Evolutionary conservation across 2,888 invertebrate genomes (phyloP), one percentile per base, ranked within the genome.

Genomic region (Eristalis arbustorum): DNA sequence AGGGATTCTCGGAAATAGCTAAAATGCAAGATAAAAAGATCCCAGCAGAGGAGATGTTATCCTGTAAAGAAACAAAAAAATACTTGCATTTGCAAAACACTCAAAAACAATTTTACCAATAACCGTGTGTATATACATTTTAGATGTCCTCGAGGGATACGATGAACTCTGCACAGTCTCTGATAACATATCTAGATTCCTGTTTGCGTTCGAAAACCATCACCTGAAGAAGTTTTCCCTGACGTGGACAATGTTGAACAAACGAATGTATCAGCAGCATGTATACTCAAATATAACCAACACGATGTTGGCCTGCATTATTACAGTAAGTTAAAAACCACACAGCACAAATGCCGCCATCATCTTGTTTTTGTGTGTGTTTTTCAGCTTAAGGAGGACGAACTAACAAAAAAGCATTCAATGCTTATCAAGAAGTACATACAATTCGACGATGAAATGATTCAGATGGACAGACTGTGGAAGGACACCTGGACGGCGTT

Each of bases 191-290:
- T 93, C 95, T 25, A 94, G 94, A 64, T 93, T 95, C 89, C 92
- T 96, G 57, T 94, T 94, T 89, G 94, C 95, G 69, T 92, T 96
- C 89, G 95, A 95, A 91, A 93, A 93, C 68, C 94, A 94, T 89
- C 95, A 95, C 91, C 91, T 96, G 87, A 94, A 94, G 84, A 94
- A 94, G 89, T 95, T 95, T 89, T 94, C 94, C 88, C 93, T 96
- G 61, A 95, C 95, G 1, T 96, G 96, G 96, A 94, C 94, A 89
- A 92, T 95, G 89, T 93, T 96, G 87, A 95, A 95, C 91, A 95
- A 95, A 90, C 94, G 95, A 88, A 93, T 96, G 89, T 96, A 95
- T 92, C 95, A 95, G 83, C 91, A 92, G 80, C 92, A 92, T 89
- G 92, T 93, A 80, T 92, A 93, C 89, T 90, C 93, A 66, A 94